These are phyloP conservation scores for Spinus pinus DNA, from an alignment of 2,797 vertebrate genomes.

Conservation along the genomic window DNA sequence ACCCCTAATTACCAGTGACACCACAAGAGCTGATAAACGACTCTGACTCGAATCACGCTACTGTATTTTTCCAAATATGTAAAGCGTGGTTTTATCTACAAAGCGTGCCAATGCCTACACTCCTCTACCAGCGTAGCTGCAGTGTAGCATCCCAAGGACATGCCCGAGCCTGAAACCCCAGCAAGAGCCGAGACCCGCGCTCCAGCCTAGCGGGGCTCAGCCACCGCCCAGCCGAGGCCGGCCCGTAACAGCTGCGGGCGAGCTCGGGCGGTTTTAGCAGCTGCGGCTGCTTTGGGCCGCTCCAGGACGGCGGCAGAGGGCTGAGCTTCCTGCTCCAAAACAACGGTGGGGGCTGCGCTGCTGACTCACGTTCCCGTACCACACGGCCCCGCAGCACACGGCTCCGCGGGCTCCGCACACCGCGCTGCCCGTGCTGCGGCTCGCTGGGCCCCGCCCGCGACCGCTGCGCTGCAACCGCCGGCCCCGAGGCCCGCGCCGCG, in stretches of 20 bases:
- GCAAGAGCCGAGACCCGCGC: fast-evolving
- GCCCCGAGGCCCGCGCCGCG: too few species aligned
- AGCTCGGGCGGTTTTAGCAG: fast-evolving
- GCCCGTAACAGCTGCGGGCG: fast-evolving
- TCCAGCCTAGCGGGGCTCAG: fast-evolving
- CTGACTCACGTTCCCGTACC: not conserved
- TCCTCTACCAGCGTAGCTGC: not conserved
- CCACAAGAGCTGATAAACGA: fast-evolving
- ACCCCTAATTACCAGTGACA: fast-evolving
- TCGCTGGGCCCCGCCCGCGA: not conserved
- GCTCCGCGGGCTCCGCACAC: not conserved
- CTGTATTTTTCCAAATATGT: fast-evolving
- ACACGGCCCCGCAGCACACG: not conserved
- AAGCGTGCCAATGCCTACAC: fast-evolving
- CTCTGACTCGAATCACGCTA: fast-evolving
- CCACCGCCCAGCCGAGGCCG: fast-evolving
- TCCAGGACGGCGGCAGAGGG: fast-evolving
- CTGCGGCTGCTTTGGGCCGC: not conserved
- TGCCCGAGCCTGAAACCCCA: fast-evolving
- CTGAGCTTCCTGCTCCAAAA: not conserved
- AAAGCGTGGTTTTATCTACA: not conserved
- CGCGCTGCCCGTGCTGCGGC: not conserved
- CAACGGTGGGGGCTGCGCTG: not conserved
- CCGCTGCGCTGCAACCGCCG: not conserved
- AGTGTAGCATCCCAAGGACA: fast-evolving